Percentiles rank a stretch among this genome's conserved stretches.
Evolutionary conservation across 2,797 vertebrate genomes (phyloP).

Genomic region (Arrhamphus sclerolepis): DNA sequence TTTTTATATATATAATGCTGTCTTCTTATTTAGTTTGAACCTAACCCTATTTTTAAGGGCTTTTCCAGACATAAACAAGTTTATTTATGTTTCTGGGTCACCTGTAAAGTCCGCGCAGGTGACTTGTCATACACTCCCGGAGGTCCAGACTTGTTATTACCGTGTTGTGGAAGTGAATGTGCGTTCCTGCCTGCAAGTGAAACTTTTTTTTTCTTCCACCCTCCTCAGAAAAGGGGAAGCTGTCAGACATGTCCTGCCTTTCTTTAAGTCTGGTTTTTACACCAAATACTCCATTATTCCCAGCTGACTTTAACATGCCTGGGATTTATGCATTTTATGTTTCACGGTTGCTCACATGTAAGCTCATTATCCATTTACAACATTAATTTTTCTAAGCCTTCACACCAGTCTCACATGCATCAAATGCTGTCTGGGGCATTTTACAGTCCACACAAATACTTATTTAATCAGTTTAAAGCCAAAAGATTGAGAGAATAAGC

Average conservation of each 20-base stretch:
- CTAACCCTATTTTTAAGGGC: too few species aligned
- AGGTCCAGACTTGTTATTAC: neutral
- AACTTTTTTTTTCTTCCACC: constrained; percentile 22
- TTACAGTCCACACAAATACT: neutral
- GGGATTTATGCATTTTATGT: constrained; percentile 5
- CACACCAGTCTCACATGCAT: neutral
- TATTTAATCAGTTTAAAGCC: too few species aligned
- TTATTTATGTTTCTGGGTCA: neutral
- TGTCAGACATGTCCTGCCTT: neutral
- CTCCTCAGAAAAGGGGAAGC: constrained; percentile 34
- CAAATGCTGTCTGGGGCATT: neutral
- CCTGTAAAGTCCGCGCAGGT: constrained; percentile 1
- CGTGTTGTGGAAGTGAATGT: constrained; percentile 19
- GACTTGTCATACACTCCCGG: neutral
- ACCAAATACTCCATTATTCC: neutral
- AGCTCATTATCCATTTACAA: constrained; percentile 9
- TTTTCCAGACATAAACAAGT: neutral
- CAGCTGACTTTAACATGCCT: neutral
- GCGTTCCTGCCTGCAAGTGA: constrained; percentile 18
- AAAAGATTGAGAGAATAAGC: too few species aligned
- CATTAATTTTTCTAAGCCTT: too few species aligned
- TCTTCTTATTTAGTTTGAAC: too few species aligned
- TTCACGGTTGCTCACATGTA: neutral
- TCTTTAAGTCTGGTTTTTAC: neutral
- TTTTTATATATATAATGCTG: too few species aligned